phyloP scores from a whole-genome alignment of 1,140 invertebrate species.

The Intoshia linei region DNA sequence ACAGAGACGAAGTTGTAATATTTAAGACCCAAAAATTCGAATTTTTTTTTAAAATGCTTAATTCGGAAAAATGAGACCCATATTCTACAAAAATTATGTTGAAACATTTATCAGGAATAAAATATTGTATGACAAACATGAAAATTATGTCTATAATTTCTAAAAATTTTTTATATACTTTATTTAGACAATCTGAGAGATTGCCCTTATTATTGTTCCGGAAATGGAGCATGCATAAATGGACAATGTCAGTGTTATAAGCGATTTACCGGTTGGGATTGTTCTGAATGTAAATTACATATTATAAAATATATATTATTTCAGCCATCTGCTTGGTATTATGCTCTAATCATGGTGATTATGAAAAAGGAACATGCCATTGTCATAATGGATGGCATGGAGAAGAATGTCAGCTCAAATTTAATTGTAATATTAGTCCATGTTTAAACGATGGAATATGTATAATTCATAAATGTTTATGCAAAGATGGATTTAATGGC shows the following conservation, averaged over 20 bases:
- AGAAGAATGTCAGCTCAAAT: slow-evolving; percentile 14
- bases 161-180: too few relatives aligned
- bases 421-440: slow-evolving; percentile 16
- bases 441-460: slow-evolving; percentile 20
- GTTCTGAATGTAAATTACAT: slow-evolving; percentile 49
- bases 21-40: too few relatives aligned
- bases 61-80: too few relatives aligned
- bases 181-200: too few relatives aligned
- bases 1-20: too few relatives aligned
- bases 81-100: too few relatives aligned
- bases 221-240: slow-evolving; percentile 66
- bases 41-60: too few relatives aligned
- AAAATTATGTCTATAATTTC: too few relatives aligned
- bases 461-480: slow-evolving; percentile 18
- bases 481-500: slow-evolving; percentile 16
- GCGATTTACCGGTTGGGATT: slow-evolving; percentile 81
- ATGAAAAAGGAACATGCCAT: slow-evolving; percentile 14
- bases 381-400: slow-evolving; percentile 21
- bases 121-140: too few relatives aligned
- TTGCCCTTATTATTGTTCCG: slow-evolving; percentile 71
- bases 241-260: slow-evolving; percentile 77
- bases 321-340: slow-evolving; percentile 48
- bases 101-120: too few relatives aligned
- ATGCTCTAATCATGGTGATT: slow-evolving; percentile 19
- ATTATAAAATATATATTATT: too few relatives aligned